Base-by-base conservation (phyloP, 2,113 vertebrate genomes). In the Charina bottae region DNA sequence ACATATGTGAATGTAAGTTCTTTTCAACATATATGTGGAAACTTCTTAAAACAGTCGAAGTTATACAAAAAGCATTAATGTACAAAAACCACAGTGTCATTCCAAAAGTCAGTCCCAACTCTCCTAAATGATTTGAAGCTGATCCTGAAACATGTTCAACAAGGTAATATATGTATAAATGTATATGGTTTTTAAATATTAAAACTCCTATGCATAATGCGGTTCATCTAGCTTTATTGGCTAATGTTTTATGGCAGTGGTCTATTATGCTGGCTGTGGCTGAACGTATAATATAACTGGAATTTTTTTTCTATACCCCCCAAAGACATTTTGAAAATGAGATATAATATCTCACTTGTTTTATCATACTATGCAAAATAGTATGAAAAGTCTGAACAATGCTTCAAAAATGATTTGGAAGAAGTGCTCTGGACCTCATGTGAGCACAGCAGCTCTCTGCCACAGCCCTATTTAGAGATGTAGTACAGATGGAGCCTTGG, bases 371-470 rank as follows among this genome's bases (percentile, higher is more conserved):
- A 91, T 86, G 78, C 94, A 94, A 95, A 96, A 96, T 96, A 85
- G 92, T 96, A 95, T 96, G 88, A 94, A 94, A 96, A 94, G 96
- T 96, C 90, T 96, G 68, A 93, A 92, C 88, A 95, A 78, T 78
- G 72, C 2, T 78, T 78, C 21, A 42, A 78, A 49, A 42, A 42
- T 78, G 17, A 78, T 42, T 78, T 78, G n/a, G n/a, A 33, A 33
- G n/a, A 72, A 72, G 28, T 72, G 15, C 4, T 15, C 15, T 72
- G 68, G n/a, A 78, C 17, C 15, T 37, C 33, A 0, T 78, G 72
- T 21, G 17, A 78, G 37, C 72, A 21, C 7, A 78, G 17, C 33
- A 37, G 15, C 72, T 78, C 15, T 78, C 33, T 78, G 33, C 12
- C 13, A 5, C 6, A 72, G 72, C 72, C 33, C 72, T 78, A 8